These are phyloP conservation scores for Sarcophaga bullata DNA, from an alignment of 1,140 invertebrate species.

Conservation along the genomic window DNA sequence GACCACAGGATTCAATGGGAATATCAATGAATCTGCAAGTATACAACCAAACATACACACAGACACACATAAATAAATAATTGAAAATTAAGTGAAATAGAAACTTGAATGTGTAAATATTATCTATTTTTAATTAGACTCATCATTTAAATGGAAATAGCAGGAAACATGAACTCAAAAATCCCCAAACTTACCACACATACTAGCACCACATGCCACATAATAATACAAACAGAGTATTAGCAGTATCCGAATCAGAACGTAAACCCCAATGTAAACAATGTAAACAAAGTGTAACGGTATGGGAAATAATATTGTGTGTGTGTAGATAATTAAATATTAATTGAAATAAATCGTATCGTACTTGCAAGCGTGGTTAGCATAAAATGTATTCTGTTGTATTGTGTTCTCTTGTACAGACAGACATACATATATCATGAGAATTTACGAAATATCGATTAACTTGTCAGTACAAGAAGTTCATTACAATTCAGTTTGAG, in stretches of 20 bases:
- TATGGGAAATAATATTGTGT: background rate
- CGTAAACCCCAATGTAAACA: background rate
- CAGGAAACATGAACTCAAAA: background rate
- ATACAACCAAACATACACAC: background rate
- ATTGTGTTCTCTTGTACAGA: no score
- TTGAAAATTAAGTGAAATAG: background rate
- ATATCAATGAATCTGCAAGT: conserved; percentile 77
- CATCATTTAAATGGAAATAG: background rate
- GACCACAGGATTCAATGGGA: conserved; percentile 80
- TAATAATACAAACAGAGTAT: no score
- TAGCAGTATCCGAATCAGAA: background rate
- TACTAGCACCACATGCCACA: background rate
- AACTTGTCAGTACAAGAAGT: no score
- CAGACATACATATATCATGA: no score
- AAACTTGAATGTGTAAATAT: background rate
- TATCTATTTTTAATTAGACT: conserved; percentile 1
- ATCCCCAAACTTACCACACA: background rate
- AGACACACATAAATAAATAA: background rate
- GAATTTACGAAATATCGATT: no score
- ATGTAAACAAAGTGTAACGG: background rate
- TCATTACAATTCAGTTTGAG: no score
- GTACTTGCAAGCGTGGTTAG: no score
- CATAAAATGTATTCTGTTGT: no score
- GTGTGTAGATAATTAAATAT: conserved; percentile 25
- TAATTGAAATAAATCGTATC: conserved; percentile 29